Evolutionary conservation across 2,888 invertebrate species (phyloP), one percentile per base, ranked within the genome.

Genomic region (Hermaeophaga mercurialis): DNA sequence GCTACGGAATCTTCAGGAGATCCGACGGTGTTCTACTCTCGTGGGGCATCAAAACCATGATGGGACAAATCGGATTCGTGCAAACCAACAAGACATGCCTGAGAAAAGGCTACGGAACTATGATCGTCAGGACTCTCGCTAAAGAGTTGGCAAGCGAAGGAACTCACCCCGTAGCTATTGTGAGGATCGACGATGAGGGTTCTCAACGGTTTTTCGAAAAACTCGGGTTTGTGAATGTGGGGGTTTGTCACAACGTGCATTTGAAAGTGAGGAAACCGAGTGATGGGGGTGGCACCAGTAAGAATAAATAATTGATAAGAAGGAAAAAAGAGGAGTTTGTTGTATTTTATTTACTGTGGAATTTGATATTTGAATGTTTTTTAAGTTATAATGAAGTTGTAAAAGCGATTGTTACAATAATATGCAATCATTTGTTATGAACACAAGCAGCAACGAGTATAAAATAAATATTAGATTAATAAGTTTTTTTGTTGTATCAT

Each of bases 101-200:
- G 26, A 38, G 22, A 11, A 53, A 59, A 46, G 60, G 60, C 4
- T 57, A 61, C 38, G 63, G 43, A n/a, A 14, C 26, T 17, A 4
- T 55, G 1, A 33, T 55, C 1, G 33, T 57, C 1, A 57, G 31
- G 17, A 26, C n/a, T 17, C 36, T 59, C 39, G 31, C 48, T 6
- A 59, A 55, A 41, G 49, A 61, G 7, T 31, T 61, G 9, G 60
- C 61, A 1, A 33, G 26, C n/a, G 47, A 50, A n/a, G 54, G 54
- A 8, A 33, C 50, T 24, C 24, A 60, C 18, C 44, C 44, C 12
- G 44, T 50, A 17, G 52, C 26, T 8, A 48, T 54, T 8, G 53
- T 58, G 1, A 1, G 6, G 6, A n/a, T 22, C 9, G 38, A 14
- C 9, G 54, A 63, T 15, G 36, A n/a, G 1, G 12, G 18, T 22